Conservation (phyloP, 2,888 invertebrate genomes). For the Apamea anceps region DNA sequence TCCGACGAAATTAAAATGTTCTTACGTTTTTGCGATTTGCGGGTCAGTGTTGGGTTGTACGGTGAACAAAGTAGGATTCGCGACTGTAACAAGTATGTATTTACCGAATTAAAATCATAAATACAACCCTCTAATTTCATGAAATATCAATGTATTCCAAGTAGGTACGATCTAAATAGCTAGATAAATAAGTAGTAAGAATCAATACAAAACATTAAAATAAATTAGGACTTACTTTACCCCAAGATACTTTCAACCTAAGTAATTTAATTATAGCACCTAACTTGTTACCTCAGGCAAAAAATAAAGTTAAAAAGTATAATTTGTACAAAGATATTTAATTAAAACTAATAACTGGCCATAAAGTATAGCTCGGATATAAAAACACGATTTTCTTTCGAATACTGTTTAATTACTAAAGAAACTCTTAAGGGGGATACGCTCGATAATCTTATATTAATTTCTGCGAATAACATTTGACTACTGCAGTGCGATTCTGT, state of each 20-base stretch:
- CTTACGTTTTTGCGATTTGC: too few species aligned
- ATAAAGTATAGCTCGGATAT: conserved; percentile 17
- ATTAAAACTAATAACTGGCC: conserved; percentile 56
- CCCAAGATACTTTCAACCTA: background rate
- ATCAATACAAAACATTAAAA: conserved; percentile 1
- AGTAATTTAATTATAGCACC: conserved; percentile 28
- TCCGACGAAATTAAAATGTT: too few species aligned
- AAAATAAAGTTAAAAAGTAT: conserved; percentile 6
- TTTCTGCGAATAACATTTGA: background rate
- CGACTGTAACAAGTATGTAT: too few species aligned
- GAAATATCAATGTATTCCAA: too few species aligned
- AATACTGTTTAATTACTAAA: conserved; percentile 45
- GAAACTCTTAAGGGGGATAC: conserved; percentile 48
- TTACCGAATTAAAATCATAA: too few species aligned
- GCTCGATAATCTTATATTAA: background rate
- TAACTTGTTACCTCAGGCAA: conserved; percentile 11
- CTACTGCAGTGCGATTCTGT: background rate
- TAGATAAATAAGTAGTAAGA: background rate
- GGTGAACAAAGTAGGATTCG: too few species aligned
- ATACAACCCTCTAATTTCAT: too few species aligned
- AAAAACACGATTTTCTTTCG: conserved; percentile 30
- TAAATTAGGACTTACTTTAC: background rate
- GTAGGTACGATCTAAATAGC: too few species aligned
- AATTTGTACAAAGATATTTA: conserved; percentile 30
- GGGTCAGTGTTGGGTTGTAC: too few species aligned